Percentiles rank a stretch among this genome's conserved stretches.
These are phyloP conservation scores for Agriopis aurantiaria DNA, from an alignment of 2,888 invertebrate genomes.

Conservation along the genomic window DNA sequence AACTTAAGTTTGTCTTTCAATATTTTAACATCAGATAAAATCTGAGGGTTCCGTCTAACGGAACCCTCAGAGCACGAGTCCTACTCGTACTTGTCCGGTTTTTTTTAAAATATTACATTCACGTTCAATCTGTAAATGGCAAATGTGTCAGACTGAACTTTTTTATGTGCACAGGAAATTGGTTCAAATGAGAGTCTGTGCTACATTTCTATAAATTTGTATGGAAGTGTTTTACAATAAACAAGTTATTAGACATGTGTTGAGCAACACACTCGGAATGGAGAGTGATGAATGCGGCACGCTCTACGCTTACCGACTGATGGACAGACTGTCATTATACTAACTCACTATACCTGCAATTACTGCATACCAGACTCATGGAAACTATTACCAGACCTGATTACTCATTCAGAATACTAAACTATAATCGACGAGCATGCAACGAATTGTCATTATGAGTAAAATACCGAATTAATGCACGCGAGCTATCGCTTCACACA, in stretches of 20 bases:
- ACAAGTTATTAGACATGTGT: conserved; percentile 43
- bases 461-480: conserved; percentile 76
- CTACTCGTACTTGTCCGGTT: no score
- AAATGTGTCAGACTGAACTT: not conserved
- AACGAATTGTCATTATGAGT: conserved; percentile 71
- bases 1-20: no score
- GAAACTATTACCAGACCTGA: conserved; percentile 72
- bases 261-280: conserved; percentile 52
- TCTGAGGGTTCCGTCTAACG: no score
- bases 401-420: conserved; percentile 78
- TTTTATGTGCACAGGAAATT: not conserved
- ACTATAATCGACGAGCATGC: conserved; percentile 72
- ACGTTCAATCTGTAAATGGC: conserved; percentile 2
- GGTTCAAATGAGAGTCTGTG: conserved; percentile 5
- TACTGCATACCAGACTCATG: conserved; percentile 71
- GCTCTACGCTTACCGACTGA: conserved; percentile 60
- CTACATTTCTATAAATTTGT: conserved; percentile 18
- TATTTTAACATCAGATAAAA: no score
- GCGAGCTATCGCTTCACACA: conserved; percentile 74
- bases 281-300: conserved; percentile 63
- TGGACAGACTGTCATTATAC: conserved; percentile 62
- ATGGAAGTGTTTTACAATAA: conserved; percentile 30
- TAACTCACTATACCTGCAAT: conserved; percentile 63
- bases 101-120: conserved; percentile 5
- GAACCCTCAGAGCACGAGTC: no score